These are phyloP conservation scores for Odocoileus hemionus DNA, from an alignment of 2,113 vertebrate genomes.

Conservation along the genomic window DNA sequence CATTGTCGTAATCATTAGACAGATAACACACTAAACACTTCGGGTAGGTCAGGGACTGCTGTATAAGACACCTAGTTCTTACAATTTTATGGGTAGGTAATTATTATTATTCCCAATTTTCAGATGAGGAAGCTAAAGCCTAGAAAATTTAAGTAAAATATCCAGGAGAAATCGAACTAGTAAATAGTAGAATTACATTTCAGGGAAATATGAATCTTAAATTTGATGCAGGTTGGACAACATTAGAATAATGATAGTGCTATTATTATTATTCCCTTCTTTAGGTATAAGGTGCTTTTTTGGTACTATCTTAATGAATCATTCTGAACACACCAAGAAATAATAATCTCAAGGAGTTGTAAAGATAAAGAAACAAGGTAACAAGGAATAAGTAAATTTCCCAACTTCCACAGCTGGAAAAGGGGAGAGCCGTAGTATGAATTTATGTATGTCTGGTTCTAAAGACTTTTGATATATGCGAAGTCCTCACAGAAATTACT, in stretches of 20 bases:
- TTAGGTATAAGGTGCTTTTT: neutral
- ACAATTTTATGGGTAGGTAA: neutral
- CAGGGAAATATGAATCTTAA: constrained; percentile 12
- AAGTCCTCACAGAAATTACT: neutral
- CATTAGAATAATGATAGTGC: neutral
- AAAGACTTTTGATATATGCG: neutral
- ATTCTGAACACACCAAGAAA: neutral
- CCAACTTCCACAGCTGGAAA: neutral
- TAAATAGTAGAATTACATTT: neutral
- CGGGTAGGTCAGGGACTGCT: neutral
- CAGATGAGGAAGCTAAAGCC: neutral
- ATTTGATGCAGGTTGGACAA: neutral
- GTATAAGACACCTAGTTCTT: neutral
- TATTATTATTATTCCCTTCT: neutral
- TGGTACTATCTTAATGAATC: neutral
- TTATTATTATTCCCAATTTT: neutral
- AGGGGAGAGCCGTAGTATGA: neutral
- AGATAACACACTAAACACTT: neutral
- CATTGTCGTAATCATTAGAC: neutral
- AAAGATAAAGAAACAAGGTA: neutral
- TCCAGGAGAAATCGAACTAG: neutral
- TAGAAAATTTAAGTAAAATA: neutral
- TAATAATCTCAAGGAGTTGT: neutral
- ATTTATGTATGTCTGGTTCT: neutral
- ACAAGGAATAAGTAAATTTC: neutral